A percentile compares a stretch with the other conserved stretches of the same genome.
Conservation (phyloP, 2,888 invertebrate genomes). For the Watsonalla binaria region DNA sequence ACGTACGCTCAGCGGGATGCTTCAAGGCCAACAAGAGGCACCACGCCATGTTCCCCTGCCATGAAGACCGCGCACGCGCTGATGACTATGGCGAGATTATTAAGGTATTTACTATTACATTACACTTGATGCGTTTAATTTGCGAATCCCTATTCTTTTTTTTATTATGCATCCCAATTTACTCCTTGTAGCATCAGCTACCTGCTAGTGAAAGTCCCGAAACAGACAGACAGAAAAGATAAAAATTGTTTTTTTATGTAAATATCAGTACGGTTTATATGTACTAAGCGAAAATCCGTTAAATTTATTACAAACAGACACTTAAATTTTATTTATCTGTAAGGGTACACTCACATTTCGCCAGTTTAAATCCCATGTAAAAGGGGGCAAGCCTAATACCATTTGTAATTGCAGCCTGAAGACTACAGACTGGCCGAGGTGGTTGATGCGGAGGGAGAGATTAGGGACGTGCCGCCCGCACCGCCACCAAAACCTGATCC, state of each 20-base stretch:
- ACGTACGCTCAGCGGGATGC: constrained; percentile 73
- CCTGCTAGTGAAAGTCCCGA: background rate
- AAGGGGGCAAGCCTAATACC: too few relatives aligned
- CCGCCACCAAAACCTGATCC: constrained; percentile 81
- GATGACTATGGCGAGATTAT: constrained; percentile 99
- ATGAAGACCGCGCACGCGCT: constrained; percentile 92
- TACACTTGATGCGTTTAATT: too few relatives aligned
- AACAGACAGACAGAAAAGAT: background rate
- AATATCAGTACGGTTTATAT: too few relatives aligned
- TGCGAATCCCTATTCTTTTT: too few relatives aligned
- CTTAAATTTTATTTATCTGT: too few relatives aligned
- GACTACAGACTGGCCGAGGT: constrained; percentile 92
- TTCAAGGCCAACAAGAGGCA: constrained; percentile 88
- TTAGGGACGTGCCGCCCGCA: constrained; percentile 80
- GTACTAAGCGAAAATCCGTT: too few relatives aligned
- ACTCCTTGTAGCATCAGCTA: too few relatives aligned
- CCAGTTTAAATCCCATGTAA: too few relatives aligned
- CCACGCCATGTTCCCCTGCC: constrained; percentile 97
- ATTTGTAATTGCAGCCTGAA: constrained; percentile 81
- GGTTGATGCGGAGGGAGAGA: constrained; percentile 83
- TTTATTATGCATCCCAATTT: too few relatives aligned
- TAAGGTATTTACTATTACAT: constrained; percentile 60
- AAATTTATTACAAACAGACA: too few relatives aligned
- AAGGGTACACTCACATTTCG: too few relatives aligned
- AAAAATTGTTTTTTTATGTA: background rate